Percentiles rank a stretch among this genome's conserved stretches.
Conservation (phyloP, 2,113 vertebrate genomes). For the Sterrhoptilus dennistouni region DNA sequence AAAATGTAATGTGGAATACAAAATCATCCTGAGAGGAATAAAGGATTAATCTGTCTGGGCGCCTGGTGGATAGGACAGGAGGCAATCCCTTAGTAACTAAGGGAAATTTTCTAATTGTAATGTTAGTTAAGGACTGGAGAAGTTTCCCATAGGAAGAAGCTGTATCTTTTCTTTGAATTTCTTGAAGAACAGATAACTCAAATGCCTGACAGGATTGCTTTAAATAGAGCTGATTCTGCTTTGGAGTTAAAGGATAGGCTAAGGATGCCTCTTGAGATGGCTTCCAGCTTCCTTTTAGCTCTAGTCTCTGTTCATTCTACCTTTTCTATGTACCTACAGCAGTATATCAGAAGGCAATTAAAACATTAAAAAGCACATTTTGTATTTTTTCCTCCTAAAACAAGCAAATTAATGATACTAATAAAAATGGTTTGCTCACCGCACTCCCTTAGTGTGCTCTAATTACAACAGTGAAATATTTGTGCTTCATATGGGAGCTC, state of each 20-base stretch:
- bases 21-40: not conserved
- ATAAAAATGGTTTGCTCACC: constrained; percentile 26
- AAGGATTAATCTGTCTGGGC: not conserved
- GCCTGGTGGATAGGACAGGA: not conserved
- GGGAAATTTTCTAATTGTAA: not conserved
- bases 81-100: not conserved
- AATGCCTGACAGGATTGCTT: not conserved
- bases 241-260: not conserved
- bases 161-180: not conserved
- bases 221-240: not conserved
- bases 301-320: not conserved
- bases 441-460: not conserved
- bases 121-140: not conserved
- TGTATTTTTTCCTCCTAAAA: constrained; percentile 10
- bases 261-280: constrained; percentile 4
- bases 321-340: not conserved
- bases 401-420: constrained; percentile 33
- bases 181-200: not conserved
- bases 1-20: not conserved
- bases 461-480: constrained; percentile 56
- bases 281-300: constrained; percentile 3
- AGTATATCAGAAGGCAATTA: not conserved
- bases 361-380: not conserved
- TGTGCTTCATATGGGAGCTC: constrained; percentile 20
- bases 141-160: not conserved